A percentile compares a stretch with the other conserved stretches of the same genome.
These are phyloP conservation scores for Thoracochromis brauschi DNA, from an alignment of 2,113 vertebrate genomes.

Conservation along the genomic window DNA sequence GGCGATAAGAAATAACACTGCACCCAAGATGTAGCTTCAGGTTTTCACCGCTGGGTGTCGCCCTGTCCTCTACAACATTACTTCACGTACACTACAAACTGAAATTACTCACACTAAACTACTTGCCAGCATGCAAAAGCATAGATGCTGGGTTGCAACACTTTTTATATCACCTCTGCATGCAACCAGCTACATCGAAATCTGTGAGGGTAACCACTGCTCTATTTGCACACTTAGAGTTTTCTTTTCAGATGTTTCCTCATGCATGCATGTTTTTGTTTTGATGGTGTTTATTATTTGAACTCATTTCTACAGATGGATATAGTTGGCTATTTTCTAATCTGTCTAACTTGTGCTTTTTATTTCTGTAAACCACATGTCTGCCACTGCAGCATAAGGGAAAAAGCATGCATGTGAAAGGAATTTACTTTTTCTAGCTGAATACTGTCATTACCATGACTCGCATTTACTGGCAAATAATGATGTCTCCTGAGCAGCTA, in stretches of 20 bases:
- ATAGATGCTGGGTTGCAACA: background rate
- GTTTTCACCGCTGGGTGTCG: conserved; percentile 22
- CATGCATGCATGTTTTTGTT: background rate
- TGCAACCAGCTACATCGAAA: background rate
- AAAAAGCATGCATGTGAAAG: background rate
- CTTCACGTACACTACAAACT: background rate
- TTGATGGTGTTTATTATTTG: background rate
- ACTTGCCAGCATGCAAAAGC: background rate
- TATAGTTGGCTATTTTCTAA: background rate
- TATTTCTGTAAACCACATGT: background rate
- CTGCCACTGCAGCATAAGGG: background rate
- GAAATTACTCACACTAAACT: background rate
- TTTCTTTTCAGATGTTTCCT: background rate
- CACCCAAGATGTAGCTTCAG: background rate
- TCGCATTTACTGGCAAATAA: background rate
- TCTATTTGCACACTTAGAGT: background rate
- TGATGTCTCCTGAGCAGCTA: background rate
- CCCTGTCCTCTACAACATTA: background rate
- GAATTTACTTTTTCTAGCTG: background rate
- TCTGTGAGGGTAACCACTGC: background rate
- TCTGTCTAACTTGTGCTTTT: background rate
- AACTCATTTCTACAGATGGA: background rate
- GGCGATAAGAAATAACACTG: background rate
- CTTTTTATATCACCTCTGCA: background rate
- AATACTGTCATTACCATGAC: background rate